Conservation (phyloP, 2,888 invertebrate species). For the Dasysyrphus albostriatus region DNA sequence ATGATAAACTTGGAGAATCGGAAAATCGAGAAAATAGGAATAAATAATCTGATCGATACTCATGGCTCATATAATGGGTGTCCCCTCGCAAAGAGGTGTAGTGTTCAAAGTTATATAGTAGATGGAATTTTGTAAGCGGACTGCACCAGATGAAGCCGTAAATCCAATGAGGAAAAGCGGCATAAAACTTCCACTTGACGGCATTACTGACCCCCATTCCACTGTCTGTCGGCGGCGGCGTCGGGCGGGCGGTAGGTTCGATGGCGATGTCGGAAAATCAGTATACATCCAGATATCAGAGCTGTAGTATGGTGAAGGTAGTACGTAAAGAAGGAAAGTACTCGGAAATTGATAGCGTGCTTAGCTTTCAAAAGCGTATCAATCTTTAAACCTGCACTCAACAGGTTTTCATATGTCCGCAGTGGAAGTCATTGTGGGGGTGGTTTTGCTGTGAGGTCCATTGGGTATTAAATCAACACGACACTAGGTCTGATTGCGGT, state of each 20-base stretch:
- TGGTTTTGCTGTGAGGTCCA: constrained; percentile 15
- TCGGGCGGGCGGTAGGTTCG: constrained; percentile 1
- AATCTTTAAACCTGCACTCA: constrained; percentile 16
- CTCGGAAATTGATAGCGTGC: constrained; percentile 69
- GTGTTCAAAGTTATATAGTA: constrained; percentile 19
- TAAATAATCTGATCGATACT: constrained; percentile 35
- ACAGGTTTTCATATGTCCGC: constrained; percentile 46
- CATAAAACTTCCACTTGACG: constrained; percentile 67
- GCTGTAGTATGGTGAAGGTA: not conserved
- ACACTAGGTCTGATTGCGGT: constrained; percentile 67
- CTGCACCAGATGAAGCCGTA: constrained; percentile 72
- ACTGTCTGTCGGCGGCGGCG: not conserved
- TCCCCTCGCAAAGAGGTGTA: constrained; percentile 12
- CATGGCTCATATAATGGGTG: constrained; percentile 37
- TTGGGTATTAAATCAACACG: constrained; percentile 61
- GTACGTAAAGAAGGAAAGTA: constrained; percentile 55
- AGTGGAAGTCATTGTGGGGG: constrained; percentile 16
- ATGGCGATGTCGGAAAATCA: constrained; percentile 62
- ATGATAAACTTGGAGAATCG: constrained; percentile 58
- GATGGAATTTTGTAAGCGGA: constrained; percentile 22
- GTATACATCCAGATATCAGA: constrained; percentile 15
- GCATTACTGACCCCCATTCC: constrained; percentile 75
- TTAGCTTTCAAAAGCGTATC: constrained; percentile 52
- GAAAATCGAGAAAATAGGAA: constrained; percentile 51
- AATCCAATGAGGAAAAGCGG: constrained; percentile 74